A percentile compares a stretch with the other conserved stretches of the same genome.
Evolutionary conservation across 2,888 invertebrate genomes (phyloP).

Genomic region (Rhagophthalmus giganteus): DNA sequence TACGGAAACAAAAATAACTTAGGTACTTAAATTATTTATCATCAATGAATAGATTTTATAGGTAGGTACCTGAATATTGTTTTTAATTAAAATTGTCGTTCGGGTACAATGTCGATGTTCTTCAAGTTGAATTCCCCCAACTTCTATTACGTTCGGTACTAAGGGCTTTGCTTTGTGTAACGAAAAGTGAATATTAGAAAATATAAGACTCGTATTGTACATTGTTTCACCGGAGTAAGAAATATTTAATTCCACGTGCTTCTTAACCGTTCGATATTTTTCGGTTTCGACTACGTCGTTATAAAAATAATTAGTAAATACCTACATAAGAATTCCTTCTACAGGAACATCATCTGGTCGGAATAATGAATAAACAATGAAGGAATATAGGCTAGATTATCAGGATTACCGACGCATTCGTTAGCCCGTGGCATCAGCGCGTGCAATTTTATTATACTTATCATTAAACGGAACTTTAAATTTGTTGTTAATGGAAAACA

Average conservation of each 20-base stretch:
- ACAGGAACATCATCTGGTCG: conserved; percentile 37
- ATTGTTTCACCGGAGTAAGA: neutral
- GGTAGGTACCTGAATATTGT: too few relatives aligned
- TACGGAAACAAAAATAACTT: too few relatives aligned
- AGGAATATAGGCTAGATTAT: conserved; percentile 55
- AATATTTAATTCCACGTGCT: conserved; percentile 37
- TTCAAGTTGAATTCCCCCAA: conserved; percentile 59
- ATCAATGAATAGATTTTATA: too few relatives aligned
- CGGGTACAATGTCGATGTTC: too few relatives aligned
- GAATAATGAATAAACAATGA: conserved; percentile 51
- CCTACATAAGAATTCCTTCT: conserved; percentile 35
- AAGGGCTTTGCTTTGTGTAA: conserved; percentile 55
- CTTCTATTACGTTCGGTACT: conserved; percentile 58
- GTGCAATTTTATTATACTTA: conserved; percentile 57
- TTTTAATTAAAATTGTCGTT: too few relatives aligned
- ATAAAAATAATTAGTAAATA: conserved; percentile 9
- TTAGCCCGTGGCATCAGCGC: conserved; percentile 56
- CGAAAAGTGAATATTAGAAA: conserved; percentile 57
- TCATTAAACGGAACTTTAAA: conserved; percentile 60
- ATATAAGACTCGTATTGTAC: conserved; percentile 54
- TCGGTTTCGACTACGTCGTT: conserved; percentile 13
- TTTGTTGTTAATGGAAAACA: conserved; percentile 63
- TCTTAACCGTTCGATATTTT: conserved; percentile 28
- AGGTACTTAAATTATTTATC: too few relatives aligned
- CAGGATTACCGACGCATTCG: conserved; percentile 55